A percentile compares a stretch with the other conserved stretches of the same genome.
These are phyloP conservation scores for Meiosimyza decipiens DNA, from an alignment of 2,888 invertebrate genomes.

Conservation along the genomic window DNA sequence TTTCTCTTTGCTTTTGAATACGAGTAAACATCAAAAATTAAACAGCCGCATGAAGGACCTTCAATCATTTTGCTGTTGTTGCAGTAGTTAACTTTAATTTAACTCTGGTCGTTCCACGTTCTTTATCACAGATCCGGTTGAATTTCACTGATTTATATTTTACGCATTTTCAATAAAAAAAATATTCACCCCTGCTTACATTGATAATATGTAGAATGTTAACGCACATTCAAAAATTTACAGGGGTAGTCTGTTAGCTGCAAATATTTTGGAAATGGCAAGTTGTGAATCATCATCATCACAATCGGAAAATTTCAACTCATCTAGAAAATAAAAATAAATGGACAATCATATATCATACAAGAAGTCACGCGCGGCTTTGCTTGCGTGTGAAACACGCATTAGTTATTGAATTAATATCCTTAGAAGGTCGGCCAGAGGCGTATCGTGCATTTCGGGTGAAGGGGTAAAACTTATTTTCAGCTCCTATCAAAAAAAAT, in stretches of 20 bases:
- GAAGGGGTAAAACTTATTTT: too few species aligned
- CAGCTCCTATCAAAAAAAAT: too few species aligned
- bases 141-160: not conserved
- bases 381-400: too few species aligned
- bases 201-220: not conserved
- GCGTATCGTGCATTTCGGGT: too few species aligned
- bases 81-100: not conserved
- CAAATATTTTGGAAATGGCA: constrained; percentile 3
- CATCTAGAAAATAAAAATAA: not conserved
- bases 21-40: not conserved
- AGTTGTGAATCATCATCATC: constrained; percentile 26
- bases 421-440: too few species aligned
- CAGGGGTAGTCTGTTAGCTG: not conserved
- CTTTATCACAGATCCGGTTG: not conserved
- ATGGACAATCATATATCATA: not conserved
- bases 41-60: not conserved
- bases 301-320: not conserved
- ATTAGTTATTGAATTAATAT: too few species aligned
- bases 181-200: not conserved
- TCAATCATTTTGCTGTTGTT: constrained; percentile 4
- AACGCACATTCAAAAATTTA: not conserved
- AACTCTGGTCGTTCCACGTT: not conserved
- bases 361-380: too few species aligned
- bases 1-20: not conserved
- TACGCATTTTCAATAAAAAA: not conserved